phyloP scores from a whole-genome alignment of 2,797 vertebrate species.

The Leptoclinus maculatus region DNA sequence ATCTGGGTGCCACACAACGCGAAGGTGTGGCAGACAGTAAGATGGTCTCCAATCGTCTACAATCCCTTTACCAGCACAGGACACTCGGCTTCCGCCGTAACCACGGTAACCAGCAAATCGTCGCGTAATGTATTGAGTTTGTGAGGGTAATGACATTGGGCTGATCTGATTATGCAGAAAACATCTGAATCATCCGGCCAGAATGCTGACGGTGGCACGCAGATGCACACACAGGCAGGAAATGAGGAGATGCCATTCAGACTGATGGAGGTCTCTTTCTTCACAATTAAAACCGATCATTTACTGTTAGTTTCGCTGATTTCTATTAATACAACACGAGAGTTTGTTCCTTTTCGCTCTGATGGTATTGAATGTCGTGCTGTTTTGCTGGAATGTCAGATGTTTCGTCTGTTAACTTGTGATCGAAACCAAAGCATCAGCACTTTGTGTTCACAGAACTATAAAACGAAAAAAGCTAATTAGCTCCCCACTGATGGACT shows the following conservation, averaged over 20 bases:
- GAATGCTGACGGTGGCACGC: conserved; percentile 51
- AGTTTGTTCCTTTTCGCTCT: background rate
- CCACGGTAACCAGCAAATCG: conserved; percentile 78
- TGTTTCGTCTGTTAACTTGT: background rate
- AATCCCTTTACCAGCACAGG: conserved; percentile 23
- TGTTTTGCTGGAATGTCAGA: background rate
- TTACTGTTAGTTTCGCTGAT: background rate
- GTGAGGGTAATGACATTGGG: conserved; percentile 80
- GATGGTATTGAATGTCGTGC: background rate
- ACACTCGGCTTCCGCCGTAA: conserved; percentile 62
- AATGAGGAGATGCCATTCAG: conserved; percentile 53
- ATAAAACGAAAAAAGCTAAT: conserved; percentile 34
- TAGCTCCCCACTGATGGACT: conserved; percentile 25
- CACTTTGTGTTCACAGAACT: conserved; percentile 6
- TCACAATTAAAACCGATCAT: background rate
- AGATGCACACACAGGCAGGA: conserved; percentile 50
- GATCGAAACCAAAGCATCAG: conserved; percentile 20
- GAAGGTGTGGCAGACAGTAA: conserved; percentile 1
- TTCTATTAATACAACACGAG: background rate
- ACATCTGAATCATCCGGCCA: conserved; percentile 74
- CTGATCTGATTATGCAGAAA: conserved; percentile 82
- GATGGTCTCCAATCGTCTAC: background rate
- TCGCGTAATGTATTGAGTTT: conserved; percentile 77
- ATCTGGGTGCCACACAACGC: background rate
- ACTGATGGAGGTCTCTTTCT: background rate